phyloP scores from a whole-genome alignment of 1,140 invertebrate species.

The Epicauta chinensis region DNA sequence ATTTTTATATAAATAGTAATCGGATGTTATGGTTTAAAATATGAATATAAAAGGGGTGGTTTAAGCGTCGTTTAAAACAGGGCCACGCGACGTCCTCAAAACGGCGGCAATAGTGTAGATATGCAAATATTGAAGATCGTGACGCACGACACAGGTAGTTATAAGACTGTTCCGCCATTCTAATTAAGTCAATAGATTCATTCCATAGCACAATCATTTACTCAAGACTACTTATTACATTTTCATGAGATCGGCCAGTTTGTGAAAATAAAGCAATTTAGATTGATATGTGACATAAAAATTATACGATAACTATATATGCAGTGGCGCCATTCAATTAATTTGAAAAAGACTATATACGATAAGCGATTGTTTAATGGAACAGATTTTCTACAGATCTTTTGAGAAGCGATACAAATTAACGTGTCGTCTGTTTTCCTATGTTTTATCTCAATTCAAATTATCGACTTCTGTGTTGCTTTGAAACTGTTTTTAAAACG shows the following conservation, averaged over 20 bases:
- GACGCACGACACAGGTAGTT: slow-evolving; percentile 21
- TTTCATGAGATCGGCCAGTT: slow-evolving; percentile 13
- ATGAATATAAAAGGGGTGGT: too few relatives aligned
- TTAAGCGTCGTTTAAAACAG: too few relatives aligned
- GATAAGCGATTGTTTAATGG: too few relatives aligned
- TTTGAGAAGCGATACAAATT: slow-evolving; percentile 11
- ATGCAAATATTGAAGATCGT: slow-evolving; percentile 26
- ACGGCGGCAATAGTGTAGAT: neutral
- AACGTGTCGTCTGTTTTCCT: slow-evolving; percentile 1
- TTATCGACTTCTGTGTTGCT: slow-evolving; percentile 6
- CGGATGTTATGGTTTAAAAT: too few relatives aligned
- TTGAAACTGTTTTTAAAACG: slow-evolving; percentile 11
- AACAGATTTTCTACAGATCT: neutral
- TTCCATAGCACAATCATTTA: slow-evolving; percentile 17
- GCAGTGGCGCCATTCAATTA: too few relatives aligned
- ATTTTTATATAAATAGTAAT: too few relatives aligned
- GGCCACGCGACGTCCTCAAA: too few relatives aligned
- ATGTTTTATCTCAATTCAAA: slow-evolving; percentile 7
- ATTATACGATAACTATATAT: neutral
- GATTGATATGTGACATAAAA: slow-evolving; percentile 13
- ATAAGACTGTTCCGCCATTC: slow-evolving; percentile 5
- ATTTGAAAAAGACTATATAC: too few relatives aligned
- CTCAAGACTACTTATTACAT: slow-evolving; percentile 12
- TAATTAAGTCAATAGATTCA: slow-evolving; percentile 31
- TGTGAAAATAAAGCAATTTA: slow-evolving; percentile 24